Evolutionary conservation across 2,113 vertebrate species (phyloP).

Genomic region (Campylomormyrus numenius): DNA sequence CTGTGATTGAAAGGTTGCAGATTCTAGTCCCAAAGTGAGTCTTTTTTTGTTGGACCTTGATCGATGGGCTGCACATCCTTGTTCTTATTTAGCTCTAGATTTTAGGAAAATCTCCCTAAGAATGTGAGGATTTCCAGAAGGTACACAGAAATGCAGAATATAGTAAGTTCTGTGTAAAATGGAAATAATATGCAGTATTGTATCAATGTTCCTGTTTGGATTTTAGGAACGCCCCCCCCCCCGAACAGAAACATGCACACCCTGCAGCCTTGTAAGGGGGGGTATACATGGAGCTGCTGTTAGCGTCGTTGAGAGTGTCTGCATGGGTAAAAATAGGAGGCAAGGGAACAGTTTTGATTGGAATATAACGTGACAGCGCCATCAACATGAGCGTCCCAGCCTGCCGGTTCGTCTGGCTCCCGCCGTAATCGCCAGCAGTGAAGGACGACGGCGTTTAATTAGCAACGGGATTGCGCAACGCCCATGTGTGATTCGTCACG

Average conservation of each 20-base stretch:
- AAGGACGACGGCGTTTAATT: constrained; percentile 21
- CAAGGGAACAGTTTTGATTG: not conserved
- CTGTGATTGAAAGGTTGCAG: not conserved
- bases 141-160: not conserved
- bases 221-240: not conserved
- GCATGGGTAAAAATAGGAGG: not conserved
- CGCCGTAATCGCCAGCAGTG: constrained; percentile 18
- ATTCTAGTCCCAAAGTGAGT: not conserved
- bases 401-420: not conserved
- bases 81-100: not conserved
- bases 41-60: not conserved
- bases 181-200: not conserved
- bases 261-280: not conserved
- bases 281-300: not conserved
- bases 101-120: not conserved
- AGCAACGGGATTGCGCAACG: not conserved
- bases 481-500: not conserved
- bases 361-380: constrained; percentile 16
- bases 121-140: not conserved
- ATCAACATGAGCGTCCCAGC: constrained; percentile 22
- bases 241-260: not conserved
- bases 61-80: not conserved
- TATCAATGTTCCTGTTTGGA: not conserved
- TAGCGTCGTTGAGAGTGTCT: not conserved
- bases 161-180: not conserved